Evolutionary conservation across 2,113 vertebrate species (phyloP).

Genomic region (Barbus barbus): DNA sequence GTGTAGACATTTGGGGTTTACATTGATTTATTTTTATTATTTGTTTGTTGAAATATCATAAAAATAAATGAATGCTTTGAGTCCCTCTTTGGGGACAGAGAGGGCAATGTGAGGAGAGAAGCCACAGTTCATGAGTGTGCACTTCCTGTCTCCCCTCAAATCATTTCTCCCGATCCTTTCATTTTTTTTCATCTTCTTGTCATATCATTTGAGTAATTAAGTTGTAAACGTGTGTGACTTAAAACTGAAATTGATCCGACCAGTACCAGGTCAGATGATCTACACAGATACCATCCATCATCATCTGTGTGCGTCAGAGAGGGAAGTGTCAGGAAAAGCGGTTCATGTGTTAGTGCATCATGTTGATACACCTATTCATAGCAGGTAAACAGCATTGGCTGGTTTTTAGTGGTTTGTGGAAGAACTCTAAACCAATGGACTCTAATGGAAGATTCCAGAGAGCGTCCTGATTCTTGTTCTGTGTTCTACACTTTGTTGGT

Average conservation of each 20-base stretch:
- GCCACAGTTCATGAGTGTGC: slow-evolving; percentile 61
- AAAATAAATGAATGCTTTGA: slow-evolving; percentile 75
- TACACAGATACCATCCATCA: no score
- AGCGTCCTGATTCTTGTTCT: slow-evolving; percentile 6
- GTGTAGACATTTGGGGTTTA: slow-evolving; percentile 68
- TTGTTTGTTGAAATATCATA: slow-evolving; percentile 78
- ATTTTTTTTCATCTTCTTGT: slow-evolving; percentile 25
- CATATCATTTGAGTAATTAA: slow-evolving; percentile 25
- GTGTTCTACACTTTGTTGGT: background rate
- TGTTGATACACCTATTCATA: slow-evolving; percentile 65
- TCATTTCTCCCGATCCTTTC: background rate
- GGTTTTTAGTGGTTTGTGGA: slow-evolving; percentile 51
- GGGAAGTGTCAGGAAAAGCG: slow-evolving; percentile 12
- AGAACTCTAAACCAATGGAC: slow-evolving; percentile 24
- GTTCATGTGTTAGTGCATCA: slow-evolving; percentile 11
- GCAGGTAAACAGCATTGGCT: slow-evolving; percentile 64
- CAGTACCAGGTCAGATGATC: background rate
- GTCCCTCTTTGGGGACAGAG: slow-evolving; percentile 75
- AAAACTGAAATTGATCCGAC: background rate
- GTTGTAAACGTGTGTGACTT: background rate
- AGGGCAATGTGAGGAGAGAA: slow-evolving; percentile 69
- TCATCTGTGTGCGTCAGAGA: slow-evolving; percentile 14
- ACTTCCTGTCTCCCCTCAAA: slow-evolving; percentile 55
- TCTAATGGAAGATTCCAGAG: slow-evolving; percentile 44
- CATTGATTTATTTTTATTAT: slow-evolving; percentile 79